phyloP scores from a whole-genome alignment of 2,113 vertebrate genomes.

The Sturnira hondurensis region DNA sequence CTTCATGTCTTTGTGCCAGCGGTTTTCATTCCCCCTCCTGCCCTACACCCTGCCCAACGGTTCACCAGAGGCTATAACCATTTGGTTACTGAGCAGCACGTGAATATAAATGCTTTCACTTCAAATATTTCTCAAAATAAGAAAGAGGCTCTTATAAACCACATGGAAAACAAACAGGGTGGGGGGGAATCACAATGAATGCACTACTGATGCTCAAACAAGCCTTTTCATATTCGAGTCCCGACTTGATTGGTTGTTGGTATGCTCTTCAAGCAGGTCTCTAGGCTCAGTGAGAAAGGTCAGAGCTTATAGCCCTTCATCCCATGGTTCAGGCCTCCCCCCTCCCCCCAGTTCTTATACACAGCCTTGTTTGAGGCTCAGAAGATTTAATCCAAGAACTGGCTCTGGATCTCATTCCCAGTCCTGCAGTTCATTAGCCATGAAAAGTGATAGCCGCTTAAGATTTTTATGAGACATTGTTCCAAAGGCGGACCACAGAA shows the following conservation, averaged over 20 bases:
- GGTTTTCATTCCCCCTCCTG: not conserved
- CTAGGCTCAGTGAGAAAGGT: conserved; percentile 69
- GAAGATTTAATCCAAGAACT: conserved; percentile 75
- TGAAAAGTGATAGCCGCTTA: conserved; percentile 79
- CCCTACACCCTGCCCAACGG: not conserved
- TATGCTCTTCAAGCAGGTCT: conserved; percentile 59
- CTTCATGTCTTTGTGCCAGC: conserved; percentile 52
- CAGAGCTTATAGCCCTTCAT: conserved; percentile 43
- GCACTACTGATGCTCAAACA: conserved; percentile 8
- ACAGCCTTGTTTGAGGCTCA: conserved; percentile 69
- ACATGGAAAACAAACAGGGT: conserved; percentile 67
- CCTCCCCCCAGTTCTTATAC: conserved; percentile 55
- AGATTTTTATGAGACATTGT: conserved; percentile 77
- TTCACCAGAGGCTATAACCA: conserved; percentile 46
- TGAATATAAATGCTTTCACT: conserved; percentile 54
- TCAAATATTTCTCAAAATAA: conserved; percentile 73
- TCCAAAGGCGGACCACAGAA: conserved; percentile 66
- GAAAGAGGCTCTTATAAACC: conserved; percentile 72
- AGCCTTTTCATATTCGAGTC: conserved; percentile 62
- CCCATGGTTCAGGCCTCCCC: not conserved
- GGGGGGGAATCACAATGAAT: not conserved
- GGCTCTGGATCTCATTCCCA: conserved; percentile 77
- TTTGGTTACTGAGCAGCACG: conserved; percentile 66
- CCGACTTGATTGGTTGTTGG: conserved; percentile 38
- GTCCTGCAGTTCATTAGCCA: conserved; percentile 79